Conservation (phyloP, 2,888 invertebrate genomes). For the Athripsodes cinereus region DNA sequence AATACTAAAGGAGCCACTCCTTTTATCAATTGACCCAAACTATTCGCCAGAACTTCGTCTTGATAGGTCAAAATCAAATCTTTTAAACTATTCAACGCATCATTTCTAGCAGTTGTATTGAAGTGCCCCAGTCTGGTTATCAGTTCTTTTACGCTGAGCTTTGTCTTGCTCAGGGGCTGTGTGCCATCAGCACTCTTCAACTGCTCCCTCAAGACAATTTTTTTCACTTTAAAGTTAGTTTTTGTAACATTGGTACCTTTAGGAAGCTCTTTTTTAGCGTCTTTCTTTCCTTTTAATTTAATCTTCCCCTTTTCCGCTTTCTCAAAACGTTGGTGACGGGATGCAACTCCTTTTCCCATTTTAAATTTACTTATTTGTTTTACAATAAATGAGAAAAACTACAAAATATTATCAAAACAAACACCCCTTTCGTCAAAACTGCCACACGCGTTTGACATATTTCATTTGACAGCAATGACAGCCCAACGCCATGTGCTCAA, state of each 20-base stretch:
- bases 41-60: constrained; percentile 43
- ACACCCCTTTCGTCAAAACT: no score
- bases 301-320: constrained; percentile 85
- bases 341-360: constrained; percentile 16
- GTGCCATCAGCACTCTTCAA: constrained; percentile 48
- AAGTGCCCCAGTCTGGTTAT: constrained; percentile 67
- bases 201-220: constrained; percentile 78
- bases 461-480: background rate
- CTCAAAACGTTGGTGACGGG: constrained; percentile 65
- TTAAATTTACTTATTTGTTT: no score
- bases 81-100: constrained; percentile 56
- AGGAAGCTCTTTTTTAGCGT: constrained; percentile 65
- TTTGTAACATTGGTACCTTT: constrained; percentile 88
- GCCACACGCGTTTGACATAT: background rate
- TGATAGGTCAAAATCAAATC: constrained; percentile 43
- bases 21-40: constrained; percentile 63
- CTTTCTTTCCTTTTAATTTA: constrained; percentile 68
- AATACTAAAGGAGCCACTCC: constrained; percentile 62
- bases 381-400: no score
- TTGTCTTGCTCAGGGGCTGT: constrained; percentile 59
- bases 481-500: background rate
- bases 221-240: constrained; percentile 82
- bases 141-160: constrained; percentile 67
- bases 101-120: constrained; percentile 60
- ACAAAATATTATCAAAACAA: no score